These are phyloP conservation scores for Loriculus beryllinus DNA, from an alignment of 2,797 vertebrate genomes.

Conservation along the genomic window DNA sequence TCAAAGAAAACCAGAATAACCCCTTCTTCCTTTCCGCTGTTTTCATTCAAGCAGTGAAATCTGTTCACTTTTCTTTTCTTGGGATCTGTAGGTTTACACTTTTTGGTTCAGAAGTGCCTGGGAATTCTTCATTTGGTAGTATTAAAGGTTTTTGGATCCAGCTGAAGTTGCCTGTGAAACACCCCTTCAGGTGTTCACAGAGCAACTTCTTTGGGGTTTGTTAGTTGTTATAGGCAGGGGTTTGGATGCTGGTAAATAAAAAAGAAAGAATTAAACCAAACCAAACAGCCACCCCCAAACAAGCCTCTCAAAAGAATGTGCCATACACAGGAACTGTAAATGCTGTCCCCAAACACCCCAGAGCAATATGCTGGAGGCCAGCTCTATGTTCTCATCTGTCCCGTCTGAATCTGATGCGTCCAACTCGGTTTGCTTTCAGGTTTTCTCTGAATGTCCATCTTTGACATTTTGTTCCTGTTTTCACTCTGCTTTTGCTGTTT, in stretches of 20 bases:
- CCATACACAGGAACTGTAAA: neutral
- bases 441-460: neutral
- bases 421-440: neutral
- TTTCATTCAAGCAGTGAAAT: neutral
- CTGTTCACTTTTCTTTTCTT: neutral
- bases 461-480: neutral
- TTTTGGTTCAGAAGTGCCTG: neutral
- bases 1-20: neutral
- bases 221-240: neutral
- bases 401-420: neutral
- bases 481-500: neutral
- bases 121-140: neutral
- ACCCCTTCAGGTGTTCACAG: neutral
- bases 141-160: neutral
- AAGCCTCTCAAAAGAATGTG: neutral
- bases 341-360: neutral
- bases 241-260: neutral
- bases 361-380: neutral
- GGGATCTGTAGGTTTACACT: neutral
- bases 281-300: too few relatives aligned
- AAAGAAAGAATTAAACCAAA: neutral
- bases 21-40: neutral
- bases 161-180: neutral
- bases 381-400: neutral
- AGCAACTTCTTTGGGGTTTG: neutral